Evolutionary conservation across 2,888 invertebrate species (phyloP).

Genomic region (Lucinisca nassula): DNA sequence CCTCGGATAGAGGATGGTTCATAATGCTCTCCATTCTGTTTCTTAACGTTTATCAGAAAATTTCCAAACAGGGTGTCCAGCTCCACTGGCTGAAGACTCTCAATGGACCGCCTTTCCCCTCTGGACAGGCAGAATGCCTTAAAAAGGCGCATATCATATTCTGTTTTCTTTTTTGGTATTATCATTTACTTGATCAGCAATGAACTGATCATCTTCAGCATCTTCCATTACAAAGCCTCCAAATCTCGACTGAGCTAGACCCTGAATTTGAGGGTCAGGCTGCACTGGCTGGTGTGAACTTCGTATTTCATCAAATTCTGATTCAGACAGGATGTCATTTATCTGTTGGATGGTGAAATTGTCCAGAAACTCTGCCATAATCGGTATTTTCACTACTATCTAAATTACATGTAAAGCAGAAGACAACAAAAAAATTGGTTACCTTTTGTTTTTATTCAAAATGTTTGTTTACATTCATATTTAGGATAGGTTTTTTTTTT

Average conservation of each 20-base stretch:
- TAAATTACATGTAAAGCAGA: too few relatives aligned
- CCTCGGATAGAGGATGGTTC: background rate
- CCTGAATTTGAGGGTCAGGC: background rate
- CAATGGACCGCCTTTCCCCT: background rate
- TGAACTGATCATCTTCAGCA: background rate
- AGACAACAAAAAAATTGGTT: too few relatives aligned
- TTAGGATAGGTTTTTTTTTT: too few relatives aligned
- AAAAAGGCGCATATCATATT: background rate
- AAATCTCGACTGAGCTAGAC: background rate
- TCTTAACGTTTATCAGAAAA: background rate
- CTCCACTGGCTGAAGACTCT: background rate
- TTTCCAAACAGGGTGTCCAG: background rate
- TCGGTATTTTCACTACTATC: too few relatives aligned
- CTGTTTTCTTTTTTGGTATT: background rate
- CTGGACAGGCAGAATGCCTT: background rate
- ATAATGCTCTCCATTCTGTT: background rate
- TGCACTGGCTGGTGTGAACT: background rate
- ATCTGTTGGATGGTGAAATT: background rate
- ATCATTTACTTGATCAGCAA: background rate
- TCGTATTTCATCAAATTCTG: background rate
- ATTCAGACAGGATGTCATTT: background rate
- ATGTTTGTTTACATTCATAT: too few relatives aligned
- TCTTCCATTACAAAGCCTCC: background rate
- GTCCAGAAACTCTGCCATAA: background rate
- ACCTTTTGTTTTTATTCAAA: too few relatives aligned